Evolutionary conservation across 2,797 vertebrate genomes (phyloP).

Genomic region (Naso thynnoides): DNA sequence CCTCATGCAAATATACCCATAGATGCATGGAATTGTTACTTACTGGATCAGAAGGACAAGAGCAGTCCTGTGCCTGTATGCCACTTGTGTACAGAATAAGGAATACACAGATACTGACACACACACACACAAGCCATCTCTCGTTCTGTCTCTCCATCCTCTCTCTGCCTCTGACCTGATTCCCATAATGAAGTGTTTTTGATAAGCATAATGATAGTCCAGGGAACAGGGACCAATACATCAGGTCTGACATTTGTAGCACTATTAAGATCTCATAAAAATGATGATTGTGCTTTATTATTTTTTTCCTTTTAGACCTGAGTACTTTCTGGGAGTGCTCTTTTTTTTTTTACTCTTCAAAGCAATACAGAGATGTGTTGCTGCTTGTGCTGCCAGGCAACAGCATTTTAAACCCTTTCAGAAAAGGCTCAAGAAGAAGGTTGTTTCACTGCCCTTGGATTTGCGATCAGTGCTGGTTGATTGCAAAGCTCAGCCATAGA

Average conservation of each 20-base stretch:
- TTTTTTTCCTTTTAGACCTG: constrained; percentile 53
- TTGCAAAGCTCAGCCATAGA: constrained; percentile 12
- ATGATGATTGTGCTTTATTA: constrained; percentile 58
- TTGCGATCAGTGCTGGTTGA: constrained; percentile 18
- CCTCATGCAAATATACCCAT: not conserved
- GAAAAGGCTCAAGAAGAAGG: constrained; percentile 1
- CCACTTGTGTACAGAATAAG: not conserved
- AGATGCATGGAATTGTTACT: not conserved
- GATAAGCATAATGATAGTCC: constrained; percentile 68
- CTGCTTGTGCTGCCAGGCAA: constrained; percentile 53
- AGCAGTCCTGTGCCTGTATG: not conserved
- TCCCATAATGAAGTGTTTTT: constrained; percentile 72
- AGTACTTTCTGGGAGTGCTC: constrained; percentile 53
- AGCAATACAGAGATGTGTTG: constrained; percentile 23
- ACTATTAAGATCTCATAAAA: constrained; percentile 75
- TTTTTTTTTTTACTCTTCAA: constrained; percentile 30
- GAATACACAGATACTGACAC: constrained; percentile 23
- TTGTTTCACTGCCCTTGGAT: constrained; percentile 20
- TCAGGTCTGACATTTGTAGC: constrained; percentile 71
- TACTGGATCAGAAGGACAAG: constrained; percentile 1
- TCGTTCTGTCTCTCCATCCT: constrained; percentile 27
- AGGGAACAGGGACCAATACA: constrained; percentile 61
- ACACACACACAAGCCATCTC: constrained; percentile 1
- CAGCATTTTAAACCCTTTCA: constrained; percentile 33
- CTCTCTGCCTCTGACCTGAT: constrained; percentile 65